Conservation (phyloP, 2,113 vertebrate species). For the Corythoichthys intestinalis region DNA sequence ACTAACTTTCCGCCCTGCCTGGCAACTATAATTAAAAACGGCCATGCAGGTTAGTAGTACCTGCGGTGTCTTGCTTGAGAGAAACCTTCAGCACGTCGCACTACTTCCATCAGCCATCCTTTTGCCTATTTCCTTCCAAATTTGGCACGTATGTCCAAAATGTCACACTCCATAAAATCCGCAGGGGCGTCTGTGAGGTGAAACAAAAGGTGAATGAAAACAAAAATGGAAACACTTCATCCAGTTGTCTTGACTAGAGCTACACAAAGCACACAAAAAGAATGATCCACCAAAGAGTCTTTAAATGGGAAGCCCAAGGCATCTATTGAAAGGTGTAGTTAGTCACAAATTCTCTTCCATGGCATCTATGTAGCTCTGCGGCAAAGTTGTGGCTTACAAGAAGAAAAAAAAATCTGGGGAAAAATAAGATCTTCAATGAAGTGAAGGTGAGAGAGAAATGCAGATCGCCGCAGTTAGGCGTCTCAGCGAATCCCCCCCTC, state of each 20-base stretch:
- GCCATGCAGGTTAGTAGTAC: constrained; percentile 46
- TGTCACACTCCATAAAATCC: constrained; percentile 47
- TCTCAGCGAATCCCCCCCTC: constrained; percentile 48
- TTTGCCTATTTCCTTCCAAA: constrained; percentile 45
- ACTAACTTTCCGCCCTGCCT: not conserved
- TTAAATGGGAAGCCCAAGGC: constrained; percentile 5
- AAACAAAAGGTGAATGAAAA: constrained; percentile 10
- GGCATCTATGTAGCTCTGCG: constrained; percentile 15
- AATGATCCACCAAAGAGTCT: constrained; percentile 21
- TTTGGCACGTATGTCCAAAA: constrained; percentile 46
- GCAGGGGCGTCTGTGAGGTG: constrained; percentile 13
- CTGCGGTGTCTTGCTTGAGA: constrained; percentile 44
- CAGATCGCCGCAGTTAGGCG: constrained; percentile 30
- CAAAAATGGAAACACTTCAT: constrained; percentile 5
- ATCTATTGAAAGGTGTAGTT: constrained; percentile 9
- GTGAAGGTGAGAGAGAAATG: constrained; percentile 14
- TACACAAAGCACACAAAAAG: constrained; percentile 17
- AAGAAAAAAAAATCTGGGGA: not conserved
- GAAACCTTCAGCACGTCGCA: constrained; percentile 43
- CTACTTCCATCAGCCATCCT: constrained; percentile 37
- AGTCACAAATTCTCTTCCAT: constrained; percentile 34
- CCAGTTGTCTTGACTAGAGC: constrained; percentile 8
- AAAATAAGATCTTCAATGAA: constrained; percentile 27
- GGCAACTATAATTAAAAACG: not conserved
- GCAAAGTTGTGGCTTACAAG: constrained; percentile 24